Evolutionary conservation across 2,113 vertebrate genomes (phyloP).

Genomic region (Sterna hirundo): DNA sequence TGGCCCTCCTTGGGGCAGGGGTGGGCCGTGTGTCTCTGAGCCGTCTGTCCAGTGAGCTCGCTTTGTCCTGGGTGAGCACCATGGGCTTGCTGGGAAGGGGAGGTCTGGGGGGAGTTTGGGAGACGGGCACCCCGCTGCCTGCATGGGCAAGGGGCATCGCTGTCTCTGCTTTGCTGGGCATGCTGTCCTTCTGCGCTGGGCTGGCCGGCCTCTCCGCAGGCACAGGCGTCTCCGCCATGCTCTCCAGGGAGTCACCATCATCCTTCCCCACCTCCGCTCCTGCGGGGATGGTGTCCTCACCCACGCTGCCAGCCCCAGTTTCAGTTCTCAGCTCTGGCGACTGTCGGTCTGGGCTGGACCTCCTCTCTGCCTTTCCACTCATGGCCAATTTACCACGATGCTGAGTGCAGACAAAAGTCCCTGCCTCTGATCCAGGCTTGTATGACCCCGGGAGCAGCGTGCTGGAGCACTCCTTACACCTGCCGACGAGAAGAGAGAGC

Average conservation of each 20-base stretch:
- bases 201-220: not conserved
- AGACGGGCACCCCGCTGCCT: not conserved
- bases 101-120: constrained; percentile 64
- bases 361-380: constrained; percentile 61
- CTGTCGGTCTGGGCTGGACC: constrained; percentile 52
- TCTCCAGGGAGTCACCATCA: not conserved
- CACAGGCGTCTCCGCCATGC: not conserved
- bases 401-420: constrained; percentile 86
- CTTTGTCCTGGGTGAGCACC: constrained; percentile 53
- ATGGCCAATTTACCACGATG: constrained; percentile 75
- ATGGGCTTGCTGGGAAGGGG: constrained; percentile 65
- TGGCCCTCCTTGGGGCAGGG: constrained; percentile 73
- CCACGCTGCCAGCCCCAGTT: not conserved
- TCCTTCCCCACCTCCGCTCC: constrained; percentile 5
- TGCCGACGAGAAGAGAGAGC: constrained; percentile 54
- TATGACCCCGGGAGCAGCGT: constrained; percentile 92
- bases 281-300: not conserved
- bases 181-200: not conserved
- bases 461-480: constrained; percentile 91
- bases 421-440: constrained; percentile 76
- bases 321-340: constrained; percentile 13
- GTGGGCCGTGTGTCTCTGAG: constrained; percentile 67
- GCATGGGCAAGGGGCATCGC: rapidly evolving
- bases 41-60: not conserved
- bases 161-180: not conserved